phyloP scores from a whole-genome alignment of 2,797 vertebrate species.

The Menidia menidia region DNA sequence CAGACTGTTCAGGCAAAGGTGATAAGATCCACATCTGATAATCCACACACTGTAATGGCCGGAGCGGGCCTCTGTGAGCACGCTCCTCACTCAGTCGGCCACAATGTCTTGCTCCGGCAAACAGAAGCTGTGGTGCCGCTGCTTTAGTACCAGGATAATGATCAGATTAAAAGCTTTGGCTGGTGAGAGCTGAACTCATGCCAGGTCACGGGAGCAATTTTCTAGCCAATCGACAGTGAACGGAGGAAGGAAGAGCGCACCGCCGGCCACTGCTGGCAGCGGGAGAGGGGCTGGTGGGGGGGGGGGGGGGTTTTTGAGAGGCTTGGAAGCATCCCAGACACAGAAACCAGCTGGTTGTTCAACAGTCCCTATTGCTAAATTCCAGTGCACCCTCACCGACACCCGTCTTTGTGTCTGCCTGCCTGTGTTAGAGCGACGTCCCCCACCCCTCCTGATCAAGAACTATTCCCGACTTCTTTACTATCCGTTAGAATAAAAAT shows the following conservation, averaged over 20 bases:
- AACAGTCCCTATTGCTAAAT: constrained; percentile 73
- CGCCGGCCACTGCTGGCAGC: constrained; percentile 46
- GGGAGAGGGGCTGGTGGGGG: constrained; percentile 35
- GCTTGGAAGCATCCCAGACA: constrained; percentile 50
- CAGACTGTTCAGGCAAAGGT: constrained; percentile 8
- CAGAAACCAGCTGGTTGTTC: constrained; percentile 65
- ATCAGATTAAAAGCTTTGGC: constrained; percentile 76
- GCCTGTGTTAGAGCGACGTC: constrained; percentile 9
- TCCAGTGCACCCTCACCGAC: constrained; percentile 54
- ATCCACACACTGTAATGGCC: constrained; percentile 55
- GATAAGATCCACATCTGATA: constrained; percentile 45
- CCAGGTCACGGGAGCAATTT: constrained; percentile 75
- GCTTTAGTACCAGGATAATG: constrained; percentile 65
- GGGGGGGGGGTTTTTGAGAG: constrained; percentile 5
- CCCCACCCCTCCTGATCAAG: constrained; percentile 50
- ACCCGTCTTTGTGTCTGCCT: constrained; percentile 35
- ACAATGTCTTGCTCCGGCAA: constrained; percentile 66
- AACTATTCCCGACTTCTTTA: constrained; percentile 43
- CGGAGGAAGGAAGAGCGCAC: constrained; percentile 37
- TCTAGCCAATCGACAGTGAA: constrained; percentile 55
- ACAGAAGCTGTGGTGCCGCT: constrained; percentile 57
- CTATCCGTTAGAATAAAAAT: constrained; percentile 47
- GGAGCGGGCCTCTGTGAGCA: constrained; percentile 14
- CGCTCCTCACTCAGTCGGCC: constrained; percentile 52
- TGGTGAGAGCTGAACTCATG: constrained; percentile 67